phyloP scores from a whole-genome alignment of 2,888 invertebrate genomes.

The Cerceris ruficornis region DNA sequence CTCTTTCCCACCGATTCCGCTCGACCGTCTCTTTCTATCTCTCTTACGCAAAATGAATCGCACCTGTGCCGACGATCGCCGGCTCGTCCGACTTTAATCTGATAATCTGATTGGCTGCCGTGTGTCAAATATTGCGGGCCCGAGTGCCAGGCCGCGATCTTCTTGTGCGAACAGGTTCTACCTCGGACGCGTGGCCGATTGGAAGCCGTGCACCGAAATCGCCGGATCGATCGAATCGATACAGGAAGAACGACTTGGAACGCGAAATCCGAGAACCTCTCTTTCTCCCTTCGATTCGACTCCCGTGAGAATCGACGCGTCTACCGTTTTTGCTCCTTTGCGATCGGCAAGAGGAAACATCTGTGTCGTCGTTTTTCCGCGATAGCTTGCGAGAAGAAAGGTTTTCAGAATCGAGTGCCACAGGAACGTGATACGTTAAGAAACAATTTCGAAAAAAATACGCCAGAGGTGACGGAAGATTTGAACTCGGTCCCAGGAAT shows the following conservation, averaged over 20 bases:
- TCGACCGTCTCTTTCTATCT: neutral
- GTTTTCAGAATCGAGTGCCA: no score
- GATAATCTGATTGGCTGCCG: slow-evolving; percentile 78
- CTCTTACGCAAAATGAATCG: slow-evolving; percentile 40
- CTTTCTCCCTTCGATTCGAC: neutral
- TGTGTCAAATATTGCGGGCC: slow-evolving; percentile 78
- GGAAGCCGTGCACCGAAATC: slow-evolving; percentile 52
- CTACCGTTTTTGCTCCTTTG: no score
- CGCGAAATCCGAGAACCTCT: slow-evolving; percentile 19
- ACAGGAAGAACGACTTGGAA: slow-evolving; percentile 32
- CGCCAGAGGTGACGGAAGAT: no score
- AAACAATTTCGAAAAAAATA: no score
- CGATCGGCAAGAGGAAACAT: no score
- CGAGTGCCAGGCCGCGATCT: slow-evolving; percentile 69
- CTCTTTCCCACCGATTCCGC: neutral
- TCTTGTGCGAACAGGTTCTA: slow-evolving; percentile 68
- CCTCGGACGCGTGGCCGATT: slow-evolving; percentile 65
- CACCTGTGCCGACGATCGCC: slow-evolving; percentile 60
- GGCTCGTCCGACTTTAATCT: slow-evolving; percentile 72
- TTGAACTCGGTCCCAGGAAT: no score
- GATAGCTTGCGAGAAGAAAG: no score
- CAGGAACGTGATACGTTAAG: no score
- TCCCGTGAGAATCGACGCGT: no score
- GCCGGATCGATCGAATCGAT: slow-evolving; percentile 48
- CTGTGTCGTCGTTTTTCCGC: no score